Conservation (phyloP, 2,888 invertebrate species). For the Harpalus rubripes region DNA sequence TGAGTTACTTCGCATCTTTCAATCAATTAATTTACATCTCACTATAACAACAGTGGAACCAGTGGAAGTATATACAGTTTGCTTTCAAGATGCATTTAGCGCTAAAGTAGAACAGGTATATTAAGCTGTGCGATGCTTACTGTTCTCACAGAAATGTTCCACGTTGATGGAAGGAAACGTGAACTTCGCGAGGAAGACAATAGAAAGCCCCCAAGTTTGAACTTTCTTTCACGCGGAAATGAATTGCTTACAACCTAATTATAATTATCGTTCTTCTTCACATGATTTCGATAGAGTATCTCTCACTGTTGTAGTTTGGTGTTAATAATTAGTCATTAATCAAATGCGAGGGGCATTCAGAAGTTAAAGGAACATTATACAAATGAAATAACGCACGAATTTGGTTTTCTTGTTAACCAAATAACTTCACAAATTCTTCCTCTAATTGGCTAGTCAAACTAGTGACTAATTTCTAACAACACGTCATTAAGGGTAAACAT, state of each 20-base stretch:
- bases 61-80: constrained; percentile 20
- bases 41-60: constrained; percentile 22
- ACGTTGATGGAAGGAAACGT: neutral
- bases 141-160: constrained; percentile 20
- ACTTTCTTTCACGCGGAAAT: constrained; percentile 31
- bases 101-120: neutral
- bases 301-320: neutral
- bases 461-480: no score
- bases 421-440: no score
- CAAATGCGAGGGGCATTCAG: neutral
- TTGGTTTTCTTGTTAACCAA: no score
- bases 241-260: constrained; percentile 2
- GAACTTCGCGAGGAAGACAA: neutral
- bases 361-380: no score
- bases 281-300: neutral
- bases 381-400: no score
- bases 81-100: constrained; percentile 12
- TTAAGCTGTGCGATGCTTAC: neutral
- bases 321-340: neutral
- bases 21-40: constrained; percentile 12
- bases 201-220: neutral
- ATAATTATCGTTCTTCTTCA: neutral
- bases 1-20: neutral
- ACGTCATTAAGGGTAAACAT: no score
- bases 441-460: no score